These are phyloP conservation scores for Tyria jacobaeae DNA, from an alignment of 2,888 invertebrate species.

Conservation along the genomic window DNA sequence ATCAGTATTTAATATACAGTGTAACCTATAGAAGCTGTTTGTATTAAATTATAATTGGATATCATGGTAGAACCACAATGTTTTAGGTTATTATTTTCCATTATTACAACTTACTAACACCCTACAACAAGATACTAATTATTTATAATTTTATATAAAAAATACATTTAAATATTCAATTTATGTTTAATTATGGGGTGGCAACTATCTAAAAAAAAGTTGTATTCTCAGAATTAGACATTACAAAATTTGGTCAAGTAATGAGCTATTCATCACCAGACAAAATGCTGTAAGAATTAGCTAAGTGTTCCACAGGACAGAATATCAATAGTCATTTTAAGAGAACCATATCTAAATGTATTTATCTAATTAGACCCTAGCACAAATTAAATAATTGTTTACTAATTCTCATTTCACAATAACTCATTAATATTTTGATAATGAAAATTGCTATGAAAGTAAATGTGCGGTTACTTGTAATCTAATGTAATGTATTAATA, in stretches of 20 bases:
- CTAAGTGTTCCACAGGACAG: neutral
- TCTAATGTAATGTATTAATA: neutral
- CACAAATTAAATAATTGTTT: slow-evolving; percentile 1
- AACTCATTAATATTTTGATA: slow-evolving; percentile 9
- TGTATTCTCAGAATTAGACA: neutral
- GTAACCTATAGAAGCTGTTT: neutral
- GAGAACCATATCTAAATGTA: neutral
- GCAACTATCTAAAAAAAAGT: too few species aligned
- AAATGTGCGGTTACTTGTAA: neutral
- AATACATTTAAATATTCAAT: too few species aligned
- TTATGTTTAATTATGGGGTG: too few species aligned
- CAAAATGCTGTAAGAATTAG: neutral
- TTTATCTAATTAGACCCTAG: neutral
- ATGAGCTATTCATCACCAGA: too few species aligned
- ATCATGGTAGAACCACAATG: neutral
- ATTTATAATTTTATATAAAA: too few species aligned
- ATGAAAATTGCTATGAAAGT: slow-evolving; percentile 5
- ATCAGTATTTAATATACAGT: neutral
- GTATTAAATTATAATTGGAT: neutral
- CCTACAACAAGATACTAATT: too few species aligned
- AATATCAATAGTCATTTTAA: neutral
- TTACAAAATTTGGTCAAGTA: neutral
- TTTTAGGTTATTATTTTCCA: neutral
- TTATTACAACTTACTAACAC: too few species aligned
- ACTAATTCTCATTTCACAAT: slow-evolving; percentile 5